These are phyloP conservation scores for Cyclargus thomasi DNA, from an alignment of 1,140 invertebrate species.

Conservation along the genomic window DNA sequence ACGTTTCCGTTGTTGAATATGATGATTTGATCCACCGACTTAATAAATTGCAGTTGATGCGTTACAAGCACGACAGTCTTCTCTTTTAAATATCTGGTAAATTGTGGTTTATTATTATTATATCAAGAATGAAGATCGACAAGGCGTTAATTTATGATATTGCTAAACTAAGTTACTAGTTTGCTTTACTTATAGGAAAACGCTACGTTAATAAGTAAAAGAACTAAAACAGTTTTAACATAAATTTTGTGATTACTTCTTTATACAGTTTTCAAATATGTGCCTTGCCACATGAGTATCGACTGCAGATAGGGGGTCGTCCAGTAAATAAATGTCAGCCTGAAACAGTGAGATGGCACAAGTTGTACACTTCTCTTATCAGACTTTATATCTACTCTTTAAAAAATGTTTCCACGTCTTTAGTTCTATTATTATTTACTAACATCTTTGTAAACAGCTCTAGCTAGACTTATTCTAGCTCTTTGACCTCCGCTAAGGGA, in stretches of 20 bases:
- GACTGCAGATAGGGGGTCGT: slow-evolving; percentile 88
- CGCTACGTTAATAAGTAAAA: no score
- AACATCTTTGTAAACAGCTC: slow-evolving; percentile 69
- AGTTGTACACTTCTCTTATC: no score
- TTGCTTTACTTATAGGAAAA: no score
- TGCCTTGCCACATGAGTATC: slow-evolving; percentile 87
- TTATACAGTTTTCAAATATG: slow-evolving; percentile 84
- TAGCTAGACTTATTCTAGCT: slow-evolving; percentile 76
- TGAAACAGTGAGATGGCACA: slow-evolving; percentile 47
- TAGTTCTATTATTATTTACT: slow-evolving; percentile 11
- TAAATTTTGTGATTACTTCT: slow-evolving; percentile 56
- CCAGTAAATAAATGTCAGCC: slow-evolving; percentile 86
- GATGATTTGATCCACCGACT: slow-evolving; percentile 83
- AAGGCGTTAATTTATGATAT: no score
- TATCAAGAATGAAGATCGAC: no score
- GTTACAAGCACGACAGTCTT: slow-evolving; percentile 88
- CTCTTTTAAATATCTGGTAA: slow-evolving; percentile 77
- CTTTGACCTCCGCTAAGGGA: slow-evolving; percentile 86
- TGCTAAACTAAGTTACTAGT: no score
- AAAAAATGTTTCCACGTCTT: no score
- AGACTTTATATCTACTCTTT: no score
- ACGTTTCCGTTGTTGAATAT: slow-evolving; percentile 79
- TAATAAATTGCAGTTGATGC: slow-evolving; percentile 88
- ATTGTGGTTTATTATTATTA: slow-evolving; percentile 5
- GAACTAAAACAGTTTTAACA: no score